Evolutionary conservation across 2,888 invertebrate species (phyloP).

Genomic region (Petrophora chlorosata): DNA sequence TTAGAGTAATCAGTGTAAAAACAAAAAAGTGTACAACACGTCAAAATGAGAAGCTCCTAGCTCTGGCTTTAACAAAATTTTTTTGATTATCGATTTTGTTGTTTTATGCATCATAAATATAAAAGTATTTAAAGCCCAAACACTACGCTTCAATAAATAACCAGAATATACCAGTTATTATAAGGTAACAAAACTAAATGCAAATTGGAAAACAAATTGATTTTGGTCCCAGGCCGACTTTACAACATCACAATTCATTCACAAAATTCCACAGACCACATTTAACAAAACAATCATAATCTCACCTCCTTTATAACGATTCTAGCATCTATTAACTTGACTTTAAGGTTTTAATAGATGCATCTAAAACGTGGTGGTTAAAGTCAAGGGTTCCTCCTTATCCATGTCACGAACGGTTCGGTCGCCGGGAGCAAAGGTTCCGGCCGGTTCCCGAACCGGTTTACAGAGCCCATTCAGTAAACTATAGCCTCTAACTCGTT

Average conservation of each 20-base stretch:
- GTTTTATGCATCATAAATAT: no score
- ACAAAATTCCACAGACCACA: conserved; percentile 21
- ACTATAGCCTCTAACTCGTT: conserved; percentile 24
- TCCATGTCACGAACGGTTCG: conserved; percentile 31
- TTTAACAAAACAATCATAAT: background rate
- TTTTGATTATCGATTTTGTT: no score
- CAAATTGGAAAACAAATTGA: conserved; percentile 15
- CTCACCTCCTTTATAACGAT: background rate
- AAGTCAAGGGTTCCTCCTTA: conserved; percentile 27
- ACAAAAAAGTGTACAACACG: no score
- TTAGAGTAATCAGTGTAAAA: no score
- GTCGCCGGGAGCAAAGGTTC: conserved; percentile 22
- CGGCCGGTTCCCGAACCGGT: conserved; percentile 26
- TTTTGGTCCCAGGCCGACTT: conserved; percentile 10
- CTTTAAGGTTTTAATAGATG: conserved; percentile 1
- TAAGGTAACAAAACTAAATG: background rate
- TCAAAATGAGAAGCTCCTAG: no score
- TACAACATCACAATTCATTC: conserved; percentile 20
- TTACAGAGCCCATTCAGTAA: conserved; percentile 29
- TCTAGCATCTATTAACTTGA: background rate
- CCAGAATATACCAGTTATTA: no score
- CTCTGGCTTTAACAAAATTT: no score
- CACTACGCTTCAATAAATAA: no score
- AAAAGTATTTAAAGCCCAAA: no score
- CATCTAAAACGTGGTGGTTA: background rate